Conservation (phyloP, 2,113 vertebrate genomes). For the Tursiops truncatus region DNA sequence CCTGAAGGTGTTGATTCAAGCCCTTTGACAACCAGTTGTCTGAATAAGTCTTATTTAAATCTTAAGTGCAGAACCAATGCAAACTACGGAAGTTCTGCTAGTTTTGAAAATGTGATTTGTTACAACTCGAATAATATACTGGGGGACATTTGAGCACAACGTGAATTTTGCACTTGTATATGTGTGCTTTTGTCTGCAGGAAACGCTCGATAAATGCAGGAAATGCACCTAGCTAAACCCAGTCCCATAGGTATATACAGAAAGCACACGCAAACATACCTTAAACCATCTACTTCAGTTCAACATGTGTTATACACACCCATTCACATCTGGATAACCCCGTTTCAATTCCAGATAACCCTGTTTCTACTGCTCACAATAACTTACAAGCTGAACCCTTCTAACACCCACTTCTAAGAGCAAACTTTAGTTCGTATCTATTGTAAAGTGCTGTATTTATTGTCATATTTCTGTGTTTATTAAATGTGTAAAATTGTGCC, state of each 20-base stretch:
- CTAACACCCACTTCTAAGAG: background rate
- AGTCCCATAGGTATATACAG: background rate
- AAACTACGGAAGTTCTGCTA: background rate
- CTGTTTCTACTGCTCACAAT: background rate
- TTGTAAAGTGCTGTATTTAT: background rate
- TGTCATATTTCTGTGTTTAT: background rate
- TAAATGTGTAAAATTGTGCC: background rate
- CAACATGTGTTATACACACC: background rate
- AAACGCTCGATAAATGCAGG: background rate
- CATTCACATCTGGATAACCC: no score
- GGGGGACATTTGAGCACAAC: background rate
- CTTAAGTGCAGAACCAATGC: background rate
- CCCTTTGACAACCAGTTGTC: background rate
- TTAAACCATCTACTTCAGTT: background rate
- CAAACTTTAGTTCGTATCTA: background rate
- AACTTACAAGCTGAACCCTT: background rate
- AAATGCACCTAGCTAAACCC: background rate
- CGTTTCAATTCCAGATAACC: background rate
- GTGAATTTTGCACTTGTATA: background rate
- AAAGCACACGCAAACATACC: background rate
- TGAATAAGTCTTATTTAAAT: background rate
- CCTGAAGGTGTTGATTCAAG: background rate
- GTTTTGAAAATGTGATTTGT: background rate
- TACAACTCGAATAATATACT: background rate
- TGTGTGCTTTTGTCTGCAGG: background rate